These are phyloP conservation scores for Uria lomvia DNA, from an alignment of 2,113 vertebrate genomes.

Conservation along the genomic window DNA sequence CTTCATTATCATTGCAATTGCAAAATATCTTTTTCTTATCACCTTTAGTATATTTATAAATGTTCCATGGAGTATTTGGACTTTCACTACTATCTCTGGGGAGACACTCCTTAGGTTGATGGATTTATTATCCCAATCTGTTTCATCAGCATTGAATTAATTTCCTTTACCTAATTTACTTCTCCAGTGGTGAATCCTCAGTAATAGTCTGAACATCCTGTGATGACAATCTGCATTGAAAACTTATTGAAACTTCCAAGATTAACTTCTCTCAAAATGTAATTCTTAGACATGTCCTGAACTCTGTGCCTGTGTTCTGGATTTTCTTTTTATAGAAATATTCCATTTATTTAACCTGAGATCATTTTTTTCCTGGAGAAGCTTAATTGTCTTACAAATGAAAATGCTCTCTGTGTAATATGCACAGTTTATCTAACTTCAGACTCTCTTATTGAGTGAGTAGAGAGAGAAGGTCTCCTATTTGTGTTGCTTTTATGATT, in stretches of 20 bases:
- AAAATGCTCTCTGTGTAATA: neutral
- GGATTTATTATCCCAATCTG: neutral
- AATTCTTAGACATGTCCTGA: neutral
- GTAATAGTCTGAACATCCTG: neutral
- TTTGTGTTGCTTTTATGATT: neutral
- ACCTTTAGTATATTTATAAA: neutral
- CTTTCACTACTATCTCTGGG: neutral
- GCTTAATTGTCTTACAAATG: neutral
- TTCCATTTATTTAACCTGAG: neutral
- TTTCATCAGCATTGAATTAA: neutral
- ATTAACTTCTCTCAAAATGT: neutral
- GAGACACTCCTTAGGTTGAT: neutral
- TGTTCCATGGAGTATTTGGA: neutral
- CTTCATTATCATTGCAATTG: neutral
- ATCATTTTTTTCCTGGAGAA: neutral
- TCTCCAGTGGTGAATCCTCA: neutral
- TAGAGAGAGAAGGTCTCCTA: neutral
- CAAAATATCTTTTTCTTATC: neutral
- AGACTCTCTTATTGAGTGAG: neutral
- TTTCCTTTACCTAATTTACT: neutral
- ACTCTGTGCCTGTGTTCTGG: neutral
- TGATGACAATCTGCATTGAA: conserved; percentile 9
- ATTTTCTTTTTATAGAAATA: conserved; percentile 10
- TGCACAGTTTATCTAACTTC: neutral
- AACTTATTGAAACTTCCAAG: neutral